Base-by-base conservation (phyloP, 2,113 vertebrate genomes). In the Ancistrus triradiatus region DNA sequence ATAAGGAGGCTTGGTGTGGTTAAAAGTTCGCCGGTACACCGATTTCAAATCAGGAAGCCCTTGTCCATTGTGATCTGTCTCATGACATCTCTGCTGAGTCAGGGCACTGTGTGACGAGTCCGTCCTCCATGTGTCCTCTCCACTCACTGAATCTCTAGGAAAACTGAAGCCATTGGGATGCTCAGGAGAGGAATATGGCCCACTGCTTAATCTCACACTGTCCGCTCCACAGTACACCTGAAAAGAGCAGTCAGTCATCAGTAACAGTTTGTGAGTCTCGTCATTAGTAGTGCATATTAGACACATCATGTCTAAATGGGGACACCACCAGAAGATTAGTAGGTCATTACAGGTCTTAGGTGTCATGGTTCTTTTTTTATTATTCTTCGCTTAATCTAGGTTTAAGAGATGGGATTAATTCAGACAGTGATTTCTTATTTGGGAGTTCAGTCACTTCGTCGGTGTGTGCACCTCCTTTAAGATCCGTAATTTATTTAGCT, bases 1-100 rank as follows among this genome's bases (percentile, higher is more conserved):
- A 33, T 75, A 75, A 0, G 73, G 73, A 7, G 73, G 73, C 15
- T 75, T 75, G 56, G 73, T 62, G 9, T 75, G 73, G 60, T 59
- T 75, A 48, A 69, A 68, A 22, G 49, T 66, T 47, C 73, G 60
- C 22, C 57, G 56, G 50, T 75, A 75, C 24, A 68, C 69, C 33
- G 69, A 72, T 47, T 71, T 55, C 15, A 72, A 25, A 1, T 43
- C 46, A 1, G 61, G 69, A 24, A 58, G 59, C 38, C 69, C 73
- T 0, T 56, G 10, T 51, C 56, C 50, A 14, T 31, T 48, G 7
- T 64, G 57, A 22, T 48, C 24, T n/a, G 52, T 57, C 43, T 75
- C 63, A 25, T 21, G n/a, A 17, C 47, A 60, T 37, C 59, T 56
- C 48, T 63, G 56, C 10, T 31, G 65, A 15, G 13, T 11, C 24